A percentile compares a stretch with the other conserved stretches of the same genome.
phyloP scores from a whole-genome alignment of 2,113 vertebrate species.

The Rhizomys pruinosus region DNA sequence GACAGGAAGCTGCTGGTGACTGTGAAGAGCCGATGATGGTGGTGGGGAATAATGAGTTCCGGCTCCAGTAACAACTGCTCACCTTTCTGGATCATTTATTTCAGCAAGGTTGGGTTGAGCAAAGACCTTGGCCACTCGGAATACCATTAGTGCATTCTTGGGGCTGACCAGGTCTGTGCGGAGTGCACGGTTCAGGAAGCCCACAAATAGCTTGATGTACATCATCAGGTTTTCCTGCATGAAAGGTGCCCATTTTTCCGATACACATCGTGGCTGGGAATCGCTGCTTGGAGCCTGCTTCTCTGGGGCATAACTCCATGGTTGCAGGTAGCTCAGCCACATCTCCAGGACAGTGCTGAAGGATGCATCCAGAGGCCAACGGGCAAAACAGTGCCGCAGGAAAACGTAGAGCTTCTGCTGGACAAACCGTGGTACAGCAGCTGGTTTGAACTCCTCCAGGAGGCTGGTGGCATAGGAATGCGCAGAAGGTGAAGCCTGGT shows the following conservation, averaged over 20 bases:
- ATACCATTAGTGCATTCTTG: constrained; percentile 96
- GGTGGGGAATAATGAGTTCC: constrained; percentile 93
- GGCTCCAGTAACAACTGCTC: constrained; percentile 97
- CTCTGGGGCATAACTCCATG: constrained; percentile 88
- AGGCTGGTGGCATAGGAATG: constrained; percentile 94
- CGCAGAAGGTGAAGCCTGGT: constrained; percentile 88
- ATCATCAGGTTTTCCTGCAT: constrained; percentile 97
- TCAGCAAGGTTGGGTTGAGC: constrained; percentile 94
- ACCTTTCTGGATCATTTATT: constrained; percentile 97
- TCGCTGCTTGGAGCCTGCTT: constrained; percentile 77
- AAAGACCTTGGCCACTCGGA: constrained; percentile 96
- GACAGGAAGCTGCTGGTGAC: constrained; percentile 92
- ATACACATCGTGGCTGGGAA: constrained; percentile 85
- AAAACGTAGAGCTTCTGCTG: constrained; percentile 98
- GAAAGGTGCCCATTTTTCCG: constrained; percentile 94
- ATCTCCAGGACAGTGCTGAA: constrained; percentile 95
- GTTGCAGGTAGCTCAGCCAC: constrained; percentile 91
- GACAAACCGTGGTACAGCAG: constrained; percentile 95
- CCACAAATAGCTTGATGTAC: constrained; percentile 96
- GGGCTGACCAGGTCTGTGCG: constrained; percentile 95
- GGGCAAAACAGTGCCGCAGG: constrained; percentile 97
- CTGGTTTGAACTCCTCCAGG: constrained; percentile 97
- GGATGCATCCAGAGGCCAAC: constrained; percentile 98
- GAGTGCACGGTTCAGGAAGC: constrained; percentile 93
- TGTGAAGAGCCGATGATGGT: constrained; percentile 91